Base-by-base conservation (phyloP, 2,113 vertebrate genomes). In the Camelus bactrianus region DNA sequence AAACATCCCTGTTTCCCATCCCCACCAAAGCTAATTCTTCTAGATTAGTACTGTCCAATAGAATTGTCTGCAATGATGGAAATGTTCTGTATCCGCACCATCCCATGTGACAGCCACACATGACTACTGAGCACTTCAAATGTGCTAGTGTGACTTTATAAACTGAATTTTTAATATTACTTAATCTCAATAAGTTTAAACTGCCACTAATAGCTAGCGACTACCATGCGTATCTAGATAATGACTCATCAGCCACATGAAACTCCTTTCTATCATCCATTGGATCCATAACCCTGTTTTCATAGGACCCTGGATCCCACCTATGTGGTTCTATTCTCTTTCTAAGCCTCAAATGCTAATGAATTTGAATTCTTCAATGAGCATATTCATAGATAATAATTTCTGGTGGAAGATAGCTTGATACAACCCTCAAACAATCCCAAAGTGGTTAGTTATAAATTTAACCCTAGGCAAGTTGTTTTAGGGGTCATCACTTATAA, bases 181-280 rank as follows among this genome's bases (percentile, higher is more conserved):
- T 96, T 89, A 75, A 76, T 81, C 56, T 73, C 83, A 75, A 60
- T 81, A 35, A 84, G 60, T 85, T 76, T 72, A 50, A 86, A 75
- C 81, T 72, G 32, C 58, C 54, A 24, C 11, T 56, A 32, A 26
- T 56, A 80, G 28, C 48, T 93, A 91, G 48, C 32, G n/a, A 46
- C n/a, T 54, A 46, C 72, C 28, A 9, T 13, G 6, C 20, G 38
- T 54, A 52, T 38, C 54, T 35, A 38, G 11, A 62, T 69, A 24
- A 72, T 64, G 52, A 83, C 2, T 75, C 46, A 13, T 93, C 30
- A 52, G 32, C 11, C 58, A 50, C 35, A 38, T 10, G 3, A 70
- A 22, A 22, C 6, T 90, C 19, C 46, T 54, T 58, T 85, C 48
- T 60, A 30, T 73, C 56, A 87, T 16, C 30, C 32, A 58, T 0